Evolutionary conservation across 2,888 invertebrate species (phyloP).

Genomic region (Campoletis raptor): DNA sequence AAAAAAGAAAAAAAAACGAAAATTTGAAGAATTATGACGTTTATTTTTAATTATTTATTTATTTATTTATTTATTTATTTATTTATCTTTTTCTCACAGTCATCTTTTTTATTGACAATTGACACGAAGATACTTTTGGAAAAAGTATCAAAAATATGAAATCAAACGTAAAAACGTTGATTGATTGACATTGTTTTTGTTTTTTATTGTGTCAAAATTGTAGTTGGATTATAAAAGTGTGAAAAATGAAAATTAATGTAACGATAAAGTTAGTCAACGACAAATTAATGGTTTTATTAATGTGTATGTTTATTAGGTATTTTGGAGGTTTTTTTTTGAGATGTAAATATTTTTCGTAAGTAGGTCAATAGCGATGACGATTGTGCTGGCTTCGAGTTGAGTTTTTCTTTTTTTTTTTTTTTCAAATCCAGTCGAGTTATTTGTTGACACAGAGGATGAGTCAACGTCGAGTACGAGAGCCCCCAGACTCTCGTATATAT

Average conservation of each 20-base stretch:
- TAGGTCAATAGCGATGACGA: slow-evolving; percentile 53
- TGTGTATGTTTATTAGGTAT: background rate
- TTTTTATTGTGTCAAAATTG: no score
- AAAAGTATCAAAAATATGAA: background rate
- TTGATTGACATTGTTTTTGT: background rate
- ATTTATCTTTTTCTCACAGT: background rate
- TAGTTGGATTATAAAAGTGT: no score
- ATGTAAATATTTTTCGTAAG: slow-evolving; percentile 43
- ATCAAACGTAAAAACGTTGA: background rate
- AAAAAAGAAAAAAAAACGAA: background rate
- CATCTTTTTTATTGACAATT: background rate
- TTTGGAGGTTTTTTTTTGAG: background rate
- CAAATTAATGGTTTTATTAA: no score
- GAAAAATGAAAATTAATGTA: no score
- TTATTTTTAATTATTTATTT: background rate
- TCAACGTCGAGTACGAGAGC: slow-evolving; percentile 46
- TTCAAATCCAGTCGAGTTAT: slow-evolving; percentile 50
- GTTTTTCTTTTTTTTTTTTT: slow-evolving; percentile 41
- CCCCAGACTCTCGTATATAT: slow-evolving; percentile 42
- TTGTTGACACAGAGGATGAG: slow-evolving; percentile 62
- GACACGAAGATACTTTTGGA: background rate
- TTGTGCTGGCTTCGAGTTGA: slow-evolving; percentile 8
- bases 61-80: background rate
- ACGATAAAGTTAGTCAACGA: no score
- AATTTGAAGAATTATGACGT: background rate